A percentile compares a stretch with the other conserved stretches of the same genome.
These are phyloP conservation scores for Thera britannica DNA, from an alignment of 2,888 invertebrate species.

Conservation along the genomic window DNA sequence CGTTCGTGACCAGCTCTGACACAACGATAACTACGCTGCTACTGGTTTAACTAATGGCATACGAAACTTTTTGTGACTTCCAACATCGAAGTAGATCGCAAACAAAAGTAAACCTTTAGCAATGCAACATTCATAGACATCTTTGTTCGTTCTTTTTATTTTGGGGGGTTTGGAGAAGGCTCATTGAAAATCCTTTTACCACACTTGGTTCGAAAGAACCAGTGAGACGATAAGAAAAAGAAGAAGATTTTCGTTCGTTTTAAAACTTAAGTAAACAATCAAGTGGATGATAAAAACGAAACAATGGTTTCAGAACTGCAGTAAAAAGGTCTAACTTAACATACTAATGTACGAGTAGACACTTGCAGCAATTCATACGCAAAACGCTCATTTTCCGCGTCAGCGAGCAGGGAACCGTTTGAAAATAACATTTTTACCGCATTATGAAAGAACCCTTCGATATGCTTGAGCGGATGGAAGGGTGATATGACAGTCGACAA, in stretches of 20 bases:
- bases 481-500: constrained; percentile 61
- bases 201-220: too few species aligned
- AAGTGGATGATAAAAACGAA: too few species aligned
- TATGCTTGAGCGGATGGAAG: constrained; percentile 59
- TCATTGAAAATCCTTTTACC: too few species aligned
- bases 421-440: constrained; percentile 72
- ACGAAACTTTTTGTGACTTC: constrained; percentile 1
- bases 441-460: constrained; percentile 68
- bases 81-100: neutral
- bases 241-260: too few species aligned
- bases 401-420: constrained; percentile 64
- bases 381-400: constrained; percentile 69
- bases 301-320: too few species aligned
- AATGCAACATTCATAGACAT: neutral
- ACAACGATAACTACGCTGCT: constrained; percentile 30
- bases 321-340: neutral
- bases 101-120: constrained; percentile 8
- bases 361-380: constrained; percentile 42
- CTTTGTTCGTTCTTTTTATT: neutral
- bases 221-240: too few species aligned
- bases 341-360: constrained; percentile 40
- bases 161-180: too few species aligned
- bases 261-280: too few species aligned
- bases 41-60: constrained; percentile 15
- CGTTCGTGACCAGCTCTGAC: constrained; percentile 67